phyloP scores from a whole-genome alignment of 2,888 invertebrate genomes.

The Pachymerium ferrugineum region DNA sequence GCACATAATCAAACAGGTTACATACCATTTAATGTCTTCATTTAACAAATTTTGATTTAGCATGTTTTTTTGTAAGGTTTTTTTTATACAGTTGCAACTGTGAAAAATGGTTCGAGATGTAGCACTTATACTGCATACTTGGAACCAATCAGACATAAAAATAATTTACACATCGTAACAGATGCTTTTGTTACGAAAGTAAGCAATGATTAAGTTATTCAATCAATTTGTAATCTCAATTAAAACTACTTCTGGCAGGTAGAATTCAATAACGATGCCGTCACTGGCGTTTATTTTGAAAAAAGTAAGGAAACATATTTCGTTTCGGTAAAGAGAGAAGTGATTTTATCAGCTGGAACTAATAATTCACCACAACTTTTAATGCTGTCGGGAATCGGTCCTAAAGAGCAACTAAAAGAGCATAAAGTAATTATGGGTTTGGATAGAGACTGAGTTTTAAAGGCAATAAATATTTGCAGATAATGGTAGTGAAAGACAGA shows the following conservation, averaged over 20 bases:
- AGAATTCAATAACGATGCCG: constrained; percentile 56
- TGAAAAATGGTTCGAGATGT: constrained; percentile 40
- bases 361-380: constrained; percentile 88
- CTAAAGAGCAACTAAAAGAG: constrained; percentile 63
- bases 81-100: constrained; percentile 36
- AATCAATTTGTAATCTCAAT: too few relatives aligned
- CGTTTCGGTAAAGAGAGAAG: constrained; percentile 73
- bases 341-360: constrained; percentile 83
- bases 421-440: constrained; percentile 40
- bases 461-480: constrained; percentile 39
- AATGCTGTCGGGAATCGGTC: constrained; percentile 88
- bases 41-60: not conserved
- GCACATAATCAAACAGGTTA: constrained; percentile 38
- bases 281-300: constrained; percentile 76
- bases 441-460: not conserved
- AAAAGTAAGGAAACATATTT: constrained; percentile 65
- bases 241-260: too few relatives aligned
- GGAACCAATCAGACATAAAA: constrained; percentile 52
- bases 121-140: constrained; percentile 49
- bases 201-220: too few relatives aligned
- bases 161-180: constrained; percentile 57
- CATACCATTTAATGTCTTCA: not conserved
- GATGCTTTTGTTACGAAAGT: constrained; percentile 53
- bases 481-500: constrained; percentile 49
- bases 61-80: too few relatives aligned